These are phyloP conservation scores for Tribolium madens DNA, from an alignment of 1,140 invertebrate species.

Conservation along the genomic window DNA sequence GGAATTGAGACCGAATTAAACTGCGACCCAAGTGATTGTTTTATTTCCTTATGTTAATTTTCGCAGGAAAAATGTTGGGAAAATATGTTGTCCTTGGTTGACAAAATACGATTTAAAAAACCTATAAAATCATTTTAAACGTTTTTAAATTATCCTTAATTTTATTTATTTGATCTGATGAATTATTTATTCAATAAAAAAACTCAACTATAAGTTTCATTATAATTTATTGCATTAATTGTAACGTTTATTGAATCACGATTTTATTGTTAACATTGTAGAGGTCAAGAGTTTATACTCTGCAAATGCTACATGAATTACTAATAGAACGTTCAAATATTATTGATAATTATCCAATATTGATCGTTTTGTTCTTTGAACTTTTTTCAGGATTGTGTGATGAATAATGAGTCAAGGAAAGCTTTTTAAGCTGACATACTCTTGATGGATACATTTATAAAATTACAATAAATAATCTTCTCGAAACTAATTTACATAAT, in stretches of 20 bases:
- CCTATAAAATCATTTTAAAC: background rate
- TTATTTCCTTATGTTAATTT: background rate
- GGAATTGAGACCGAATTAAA: background rate
- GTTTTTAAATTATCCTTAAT: no score
- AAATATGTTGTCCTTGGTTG: background rate
- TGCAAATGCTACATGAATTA: background rate
- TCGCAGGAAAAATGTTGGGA: background rate
- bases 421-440: no score
- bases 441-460: background rate
- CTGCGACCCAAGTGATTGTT: background rate
- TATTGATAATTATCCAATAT: background rate
- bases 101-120: background rate
- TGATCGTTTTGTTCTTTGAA: background rate
- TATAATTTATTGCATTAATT: no score
- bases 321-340: background rate
- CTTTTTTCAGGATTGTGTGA: background rate
- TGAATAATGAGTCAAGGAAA: background rate
- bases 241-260: background rate
- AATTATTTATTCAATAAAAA: no score
- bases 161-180: no score
- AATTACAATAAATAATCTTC: background rate
- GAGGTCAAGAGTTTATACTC: background rate
- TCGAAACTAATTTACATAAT: background rate
- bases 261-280: background rate
- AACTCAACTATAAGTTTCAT: no score